Evolutionary conservation across 2,888 invertebrate species (phyloP).

Genomic region (Callyntrura sp.): DNA sequence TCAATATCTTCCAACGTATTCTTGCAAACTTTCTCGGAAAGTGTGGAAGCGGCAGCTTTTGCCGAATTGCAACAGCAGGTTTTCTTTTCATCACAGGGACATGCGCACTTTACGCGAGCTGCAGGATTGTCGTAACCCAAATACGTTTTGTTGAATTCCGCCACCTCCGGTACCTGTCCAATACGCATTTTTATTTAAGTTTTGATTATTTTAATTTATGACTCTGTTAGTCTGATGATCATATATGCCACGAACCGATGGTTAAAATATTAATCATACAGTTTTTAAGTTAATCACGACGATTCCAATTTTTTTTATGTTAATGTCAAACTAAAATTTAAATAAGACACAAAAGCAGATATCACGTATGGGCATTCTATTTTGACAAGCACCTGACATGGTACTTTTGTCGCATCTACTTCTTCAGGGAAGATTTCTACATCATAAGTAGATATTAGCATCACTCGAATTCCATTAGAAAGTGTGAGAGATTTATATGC

Average conservation of each 20-base stretch:
- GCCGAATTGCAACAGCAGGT: slow-evolving; percentile 11
- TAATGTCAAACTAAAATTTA: too few species aligned
- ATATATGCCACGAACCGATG: too few species aligned
- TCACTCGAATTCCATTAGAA: slow-evolving; percentile 64
- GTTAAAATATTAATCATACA: too few species aligned
- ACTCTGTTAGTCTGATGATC: too few species aligned
- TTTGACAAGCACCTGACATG: slow-evolving; percentile 63
- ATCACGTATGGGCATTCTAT: too few species aligned
- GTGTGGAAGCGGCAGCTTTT: background rate
- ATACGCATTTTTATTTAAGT: too few species aligned
- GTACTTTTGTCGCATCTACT: slow-evolving; percentile 33
- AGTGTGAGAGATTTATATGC: slow-evolving; percentile 72
- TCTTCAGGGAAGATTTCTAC: background rate
- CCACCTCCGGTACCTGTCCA: slow-evolving; percentile 51
- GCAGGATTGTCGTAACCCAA: slow-evolving; percentile 64
- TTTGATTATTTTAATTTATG: too few species aligned
- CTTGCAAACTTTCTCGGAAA: background rate
- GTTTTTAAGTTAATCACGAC: too few species aligned
- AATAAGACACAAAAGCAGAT: too few species aligned
- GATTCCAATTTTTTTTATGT: too few species aligned
- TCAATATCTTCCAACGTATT: slow-evolving; percentile 22
- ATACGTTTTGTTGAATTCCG: slow-evolving; percentile 76
- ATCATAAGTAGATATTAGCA: slow-evolving; percentile 67
- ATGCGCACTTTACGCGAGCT: slow-evolving; percentile 60
- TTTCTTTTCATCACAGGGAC: slow-evolving; percentile 59